phyloP scores from a whole-genome alignment of 2,113 vertebrate genomes.

The Microtus richardsoni region DNA sequence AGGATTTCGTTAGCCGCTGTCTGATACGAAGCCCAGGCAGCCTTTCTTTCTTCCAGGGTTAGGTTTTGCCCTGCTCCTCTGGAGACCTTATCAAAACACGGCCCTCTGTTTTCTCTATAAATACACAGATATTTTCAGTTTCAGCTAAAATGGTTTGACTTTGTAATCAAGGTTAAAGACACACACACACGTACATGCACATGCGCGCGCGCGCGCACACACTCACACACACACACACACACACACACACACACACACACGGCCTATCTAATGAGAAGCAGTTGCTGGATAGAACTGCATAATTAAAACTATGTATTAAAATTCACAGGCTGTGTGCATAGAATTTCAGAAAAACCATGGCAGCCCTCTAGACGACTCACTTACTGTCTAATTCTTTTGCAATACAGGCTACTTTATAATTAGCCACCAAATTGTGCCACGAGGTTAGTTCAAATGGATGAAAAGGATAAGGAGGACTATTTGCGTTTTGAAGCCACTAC shows the following conservation, averaged over 20 bases:
- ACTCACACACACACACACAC: slow-evolving; percentile 29
- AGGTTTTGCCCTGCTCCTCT: slow-evolving; percentile 56
- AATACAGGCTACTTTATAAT: slow-evolving; percentile 59
- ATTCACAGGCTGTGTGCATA: slow-evolving; percentile 27
- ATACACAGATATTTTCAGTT: slow-evolving; percentile 73
- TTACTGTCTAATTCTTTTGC: slow-evolving; percentile 52
- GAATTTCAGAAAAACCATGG: slow-evolving; percentile 62
- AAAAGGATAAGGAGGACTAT: slow-evolving; percentile 53
- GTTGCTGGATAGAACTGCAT: slow-evolving; percentile 31
- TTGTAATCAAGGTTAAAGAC: slow-evolving; percentile 68
- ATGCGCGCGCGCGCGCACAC: slow-evolving; percentile 18
- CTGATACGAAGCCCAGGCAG: slow-evolving; percentile 61
- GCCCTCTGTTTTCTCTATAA: slow-evolving; percentile 71
- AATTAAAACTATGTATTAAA: slow-evolving; percentile 77
- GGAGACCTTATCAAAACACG: slow-evolving; percentile 75
- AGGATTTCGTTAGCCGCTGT: slow-evolving; percentile 83
- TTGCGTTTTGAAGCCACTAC: background rate
- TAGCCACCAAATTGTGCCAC: background rate
- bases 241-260: slow-evolving; percentile 24
- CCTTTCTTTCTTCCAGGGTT: slow-evolving; percentile 62
- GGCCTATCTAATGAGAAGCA: slow-evolving; percentile 55
- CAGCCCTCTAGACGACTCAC: slow-evolving; percentile 53
- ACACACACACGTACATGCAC: slow-evolving; percentile 43
- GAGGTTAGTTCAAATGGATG: slow-evolving; percentile 39
- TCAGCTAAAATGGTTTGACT: slow-evolving; percentile 65